These are phyloP conservation scores for Tenthredo livida DNA, from an alignment of 2,888 invertebrate genomes.

Conservation along the genomic window DNA sequence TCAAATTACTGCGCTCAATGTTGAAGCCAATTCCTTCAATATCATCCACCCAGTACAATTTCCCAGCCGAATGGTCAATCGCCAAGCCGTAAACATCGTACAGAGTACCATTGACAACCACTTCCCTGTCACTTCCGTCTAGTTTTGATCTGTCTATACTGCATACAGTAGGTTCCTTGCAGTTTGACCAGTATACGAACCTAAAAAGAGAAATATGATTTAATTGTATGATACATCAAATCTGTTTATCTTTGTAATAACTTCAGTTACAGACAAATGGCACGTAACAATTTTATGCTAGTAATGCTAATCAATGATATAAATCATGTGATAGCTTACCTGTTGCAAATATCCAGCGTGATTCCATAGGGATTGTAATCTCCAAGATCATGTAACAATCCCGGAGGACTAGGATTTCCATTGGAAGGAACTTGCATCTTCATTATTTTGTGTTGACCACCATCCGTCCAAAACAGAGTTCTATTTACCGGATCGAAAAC, in stretches of 20 bases:
- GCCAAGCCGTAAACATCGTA: slow-evolving; percentile 86
- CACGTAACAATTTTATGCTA: neutral
- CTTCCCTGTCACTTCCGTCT: slow-evolving; percentile 80
- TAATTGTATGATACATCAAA: neutral
- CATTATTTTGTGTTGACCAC: slow-evolving; percentile 82
- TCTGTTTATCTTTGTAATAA: neutral
- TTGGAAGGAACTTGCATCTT: slow-evolving; percentile 66
- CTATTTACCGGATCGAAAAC: slow-evolving; percentile 87
- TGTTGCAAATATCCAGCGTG: slow-evolving; percentile 80
- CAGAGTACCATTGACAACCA: slow-evolving; percentile 84
- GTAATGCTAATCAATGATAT: too few relatives aligned
- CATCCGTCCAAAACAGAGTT: slow-evolving; percentile 92
- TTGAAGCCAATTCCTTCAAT: slow-evolving; percentile 84
- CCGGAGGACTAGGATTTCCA: slow-evolving; percentile 61
- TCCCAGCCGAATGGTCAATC: slow-evolving; percentile 85
- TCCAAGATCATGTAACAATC: slow-evolving; percentile 64
- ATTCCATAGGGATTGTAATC: slow-evolving; percentile 79
- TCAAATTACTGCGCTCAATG: slow-evolving; percentile 87
- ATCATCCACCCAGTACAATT: slow-evolving; percentile 90
- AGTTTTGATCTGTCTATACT: slow-evolving; percentile 90
- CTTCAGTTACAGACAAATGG: neutral
- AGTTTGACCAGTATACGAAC: slow-evolving; percentile 90
- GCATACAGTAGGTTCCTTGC: neutral
- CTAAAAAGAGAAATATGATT: slow-evolving; percentile 77
- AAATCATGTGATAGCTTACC: slow-evolving; percentile 70